A percentile compares a stretch with the other conserved stretches of the same genome.
Conservation (phyloP, 2,797 vertebrate genomes). For the Catharus ustulatus region DNA sequence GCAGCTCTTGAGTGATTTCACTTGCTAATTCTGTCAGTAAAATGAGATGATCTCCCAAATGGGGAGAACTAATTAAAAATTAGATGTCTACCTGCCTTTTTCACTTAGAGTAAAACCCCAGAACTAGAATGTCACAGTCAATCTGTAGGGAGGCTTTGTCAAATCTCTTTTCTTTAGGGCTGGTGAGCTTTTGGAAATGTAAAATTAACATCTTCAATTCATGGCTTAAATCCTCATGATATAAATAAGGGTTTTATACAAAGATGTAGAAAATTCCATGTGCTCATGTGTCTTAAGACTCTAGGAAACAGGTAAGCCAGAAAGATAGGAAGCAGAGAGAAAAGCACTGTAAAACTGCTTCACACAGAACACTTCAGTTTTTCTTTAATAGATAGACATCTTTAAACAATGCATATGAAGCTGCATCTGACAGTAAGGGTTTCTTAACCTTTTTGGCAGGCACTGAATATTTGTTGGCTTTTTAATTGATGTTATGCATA, state of each 20-base stretch:
- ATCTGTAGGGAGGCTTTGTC: constrained; percentile 27
- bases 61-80: constrained; percentile 66
- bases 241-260: background rate
- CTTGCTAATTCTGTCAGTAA: constrained; percentile 52
- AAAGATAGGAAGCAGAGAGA: background rate
- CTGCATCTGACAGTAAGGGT: background rate
- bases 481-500: background rate
- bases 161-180: background rate
- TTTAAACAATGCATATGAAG: background rate
- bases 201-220: background rate
- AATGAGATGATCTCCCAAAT: constrained; percentile 62
- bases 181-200: background rate
- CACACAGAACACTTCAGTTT: background rate
- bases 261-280: background rate
- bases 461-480: background rate
- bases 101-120: constrained; percentile 39
- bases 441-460: background rate
- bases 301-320: background rate
- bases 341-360: background rate
- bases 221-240: background rate
- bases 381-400: background rate
- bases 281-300: background rate
- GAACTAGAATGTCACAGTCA: constrained; percentile 17
- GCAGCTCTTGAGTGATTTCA: constrained; percentile 45
- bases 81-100: constrained; percentile 45